phyloP scores from a whole-genome alignment of 2,113 vertebrate genomes.

The Xenopus laevis region DNA sequence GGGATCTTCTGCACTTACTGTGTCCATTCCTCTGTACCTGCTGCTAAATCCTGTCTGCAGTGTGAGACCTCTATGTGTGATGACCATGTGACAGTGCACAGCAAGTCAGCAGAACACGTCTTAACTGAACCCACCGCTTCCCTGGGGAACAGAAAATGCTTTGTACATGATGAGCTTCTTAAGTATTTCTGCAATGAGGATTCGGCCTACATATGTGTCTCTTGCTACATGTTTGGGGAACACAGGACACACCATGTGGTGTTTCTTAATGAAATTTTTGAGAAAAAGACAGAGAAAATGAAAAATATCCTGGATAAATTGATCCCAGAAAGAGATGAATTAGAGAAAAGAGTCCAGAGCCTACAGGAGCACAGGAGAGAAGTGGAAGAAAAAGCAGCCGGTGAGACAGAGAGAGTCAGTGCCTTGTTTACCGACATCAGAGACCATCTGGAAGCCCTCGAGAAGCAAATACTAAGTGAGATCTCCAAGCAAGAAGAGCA shows the following conservation, averaged over 20 bases:
- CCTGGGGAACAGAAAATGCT: slow-evolving; percentile 11
- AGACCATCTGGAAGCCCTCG: slow-evolving; percentile 11
- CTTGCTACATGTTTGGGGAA: slow-evolving; percentile 20
- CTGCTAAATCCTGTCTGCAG: slow-evolving; percentile 9
- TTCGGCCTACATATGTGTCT: slow-evolving; percentile 3
- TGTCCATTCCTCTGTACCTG: not conserved
- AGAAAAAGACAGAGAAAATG: slow-evolving; percentile 24
- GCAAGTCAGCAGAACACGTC: slow-evolving; percentile 23
- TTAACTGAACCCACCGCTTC: slow-evolving; percentile 12
- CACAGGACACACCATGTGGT: slow-evolving; percentile 13
- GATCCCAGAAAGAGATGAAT: not conserved
- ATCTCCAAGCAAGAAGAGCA: slow-evolving; percentile 13
- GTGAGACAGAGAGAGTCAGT: too few relatives aligned
- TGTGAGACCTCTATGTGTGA: slow-evolving; percentile 6
- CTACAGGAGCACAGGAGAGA: too few relatives aligned
- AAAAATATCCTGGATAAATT: slow-evolving; percentile 5
- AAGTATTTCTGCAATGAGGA: slow-evolving; percentile 20
- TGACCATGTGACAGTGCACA: not conserved
- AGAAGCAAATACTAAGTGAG: slow-evolving; percentile 7
- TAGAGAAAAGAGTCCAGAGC: too few relatives aligned
- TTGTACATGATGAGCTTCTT: slow-evolving; percentile 15
- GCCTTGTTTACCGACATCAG: too few relatives aligned
- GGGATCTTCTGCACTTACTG: slow-evolving; percentile 2
- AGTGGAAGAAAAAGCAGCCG: too few relatives aligned
- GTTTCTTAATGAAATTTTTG: slow-evolving; percentile 15